phyloP scores from a whole-genome alignment of 2,113 vertebrate genomes.

The Rallus limicola region DNA sequence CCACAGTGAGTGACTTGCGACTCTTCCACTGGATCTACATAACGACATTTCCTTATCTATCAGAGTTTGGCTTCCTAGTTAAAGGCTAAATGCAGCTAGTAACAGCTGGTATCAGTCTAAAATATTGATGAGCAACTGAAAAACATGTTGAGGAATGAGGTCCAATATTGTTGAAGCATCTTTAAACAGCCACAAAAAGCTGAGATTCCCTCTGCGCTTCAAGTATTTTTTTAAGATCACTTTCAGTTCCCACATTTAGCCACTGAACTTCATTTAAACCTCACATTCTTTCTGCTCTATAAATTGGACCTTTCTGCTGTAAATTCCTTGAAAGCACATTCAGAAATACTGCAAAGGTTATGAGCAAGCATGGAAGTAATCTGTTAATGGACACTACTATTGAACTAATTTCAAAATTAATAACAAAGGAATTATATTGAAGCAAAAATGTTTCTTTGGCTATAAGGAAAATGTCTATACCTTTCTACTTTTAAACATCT shows the following conservation, averaged over 20 bases:
- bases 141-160: not conserved
- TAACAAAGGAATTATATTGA: not conserved
- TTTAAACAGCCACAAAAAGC: not conserved
- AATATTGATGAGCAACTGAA: not conserved
- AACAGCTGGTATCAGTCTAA: not conserved
- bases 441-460: not conserved
- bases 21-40: not conserved
- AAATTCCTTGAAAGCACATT: not conserved
- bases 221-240: not conserved
- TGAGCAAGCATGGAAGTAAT: not conserved
- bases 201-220: not conserved
- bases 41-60: not conserved
- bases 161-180: not conserved
- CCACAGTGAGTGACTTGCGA: not conserved
- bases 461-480: not conserved
- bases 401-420: not conserved
- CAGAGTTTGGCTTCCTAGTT: not conserved
- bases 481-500: not conserved
- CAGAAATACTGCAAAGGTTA: not conserved
- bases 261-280: not conserved
- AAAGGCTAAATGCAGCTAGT: not conserved
- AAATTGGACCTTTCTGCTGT: not conserved
- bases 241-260: not conserved
- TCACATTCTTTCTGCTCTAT: not conserved
- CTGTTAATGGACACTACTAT: not conserved